Evolutionary conservation across 1,140 invertebrate species (phyloP), one percentile per base, ranked within the genome.

Genomic region (Drosophila repletoides): DNA sequence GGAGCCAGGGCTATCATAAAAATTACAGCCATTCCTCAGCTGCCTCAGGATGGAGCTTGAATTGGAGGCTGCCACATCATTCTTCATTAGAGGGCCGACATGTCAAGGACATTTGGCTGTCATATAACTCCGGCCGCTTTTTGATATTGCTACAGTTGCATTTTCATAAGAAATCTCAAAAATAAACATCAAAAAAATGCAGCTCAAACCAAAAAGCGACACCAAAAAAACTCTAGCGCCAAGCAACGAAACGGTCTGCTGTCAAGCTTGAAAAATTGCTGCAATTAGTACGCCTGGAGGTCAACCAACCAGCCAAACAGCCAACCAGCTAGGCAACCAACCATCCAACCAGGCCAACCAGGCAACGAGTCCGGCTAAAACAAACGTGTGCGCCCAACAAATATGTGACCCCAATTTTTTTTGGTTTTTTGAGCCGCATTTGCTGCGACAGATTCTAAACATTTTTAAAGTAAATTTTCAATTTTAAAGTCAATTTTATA

Each of bases 281-380:
- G 46, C 64, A 61, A 67, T 67, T 67, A 67, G 64, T 67, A 22
- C 10, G 64, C 46, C 38, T 60, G 63, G 63, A 60, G 63, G 63
- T 66, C 63, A 65, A 58, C 43, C 28, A 48, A 40, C 40, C 21
- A 56, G 12, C 45, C 55, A 33, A 19, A 14, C 15, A n/a, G n/a
- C n/a, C n/a, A n/a, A n/a, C 36, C 21, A 36, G 10, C 5, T 3
- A 14, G 10, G 12, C 24, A 17, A 5, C 33, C 31, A 51, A 24
- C 10, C 21, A 6, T 2, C 15, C 40, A 24, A 3, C 12, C 24
- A 45, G 24, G 7, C 10, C 17, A 21, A n/a, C 2, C 36, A 22
- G 31, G 17, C 22, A 41, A 17, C 5, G 12, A 31, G n/a, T 36
- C 6, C 9, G 17, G 55, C 24, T 21, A 15, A 45, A 56, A 22